These are phyloP conservation scores for Blastomussa wellsi DNA, from an alignment of 92 coral and sea anemone genomes.

Conservation along the genomic window DNA sequence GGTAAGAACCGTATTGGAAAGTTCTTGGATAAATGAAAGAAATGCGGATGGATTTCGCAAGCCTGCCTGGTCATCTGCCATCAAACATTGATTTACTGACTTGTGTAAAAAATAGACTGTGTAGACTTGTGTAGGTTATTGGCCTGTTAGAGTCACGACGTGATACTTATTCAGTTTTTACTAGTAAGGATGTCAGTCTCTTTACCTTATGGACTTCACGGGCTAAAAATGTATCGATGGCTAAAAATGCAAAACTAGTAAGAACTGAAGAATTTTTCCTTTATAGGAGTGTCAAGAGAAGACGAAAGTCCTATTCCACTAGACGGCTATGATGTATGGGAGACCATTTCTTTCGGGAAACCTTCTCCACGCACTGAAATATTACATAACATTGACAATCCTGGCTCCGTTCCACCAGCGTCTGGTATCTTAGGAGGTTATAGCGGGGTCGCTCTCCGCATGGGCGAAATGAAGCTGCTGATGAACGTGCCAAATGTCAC, in stretches of 20 bases:
- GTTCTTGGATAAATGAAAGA: neutral
- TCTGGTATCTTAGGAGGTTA: constrained; percentile 24
- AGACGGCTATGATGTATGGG: constrained; percentile 78
- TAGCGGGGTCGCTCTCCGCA: constrained; percentile 67
- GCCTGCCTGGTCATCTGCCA: too few relatives aligned
- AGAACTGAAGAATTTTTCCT: neutral
- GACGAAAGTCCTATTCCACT: constrained; percentile 39
- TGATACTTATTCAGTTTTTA: too few relatives aligned
- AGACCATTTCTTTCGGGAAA: constrained; percentile 72
- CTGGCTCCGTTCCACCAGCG: constrained; percentile 25
- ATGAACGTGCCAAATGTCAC: constrained; percentile 60
- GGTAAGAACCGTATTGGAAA: constrained; percentile 24
- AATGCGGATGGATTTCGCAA: neutral
- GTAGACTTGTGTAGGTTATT: too few relatives aligned
- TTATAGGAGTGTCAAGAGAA: constrained; percentile 4
- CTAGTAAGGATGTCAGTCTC: too few relatives aligned
- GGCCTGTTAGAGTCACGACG: too few relatives aligned
- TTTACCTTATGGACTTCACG: too few relatives aligned
- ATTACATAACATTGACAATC: constrained; percentile 72
- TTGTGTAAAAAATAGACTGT: too few relatives aligned
- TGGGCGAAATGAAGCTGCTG: constrained; percentile 71
- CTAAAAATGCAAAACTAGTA: too few relatives aligned
- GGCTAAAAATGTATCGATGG: too few relatives aligned
- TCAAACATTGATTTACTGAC: neutral
- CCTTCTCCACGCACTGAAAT: constrained; percentile 83